Base-by-base conservation (phyloP, 2,888 invertebrate species). In the Hypercompe scribonia region DNA sequence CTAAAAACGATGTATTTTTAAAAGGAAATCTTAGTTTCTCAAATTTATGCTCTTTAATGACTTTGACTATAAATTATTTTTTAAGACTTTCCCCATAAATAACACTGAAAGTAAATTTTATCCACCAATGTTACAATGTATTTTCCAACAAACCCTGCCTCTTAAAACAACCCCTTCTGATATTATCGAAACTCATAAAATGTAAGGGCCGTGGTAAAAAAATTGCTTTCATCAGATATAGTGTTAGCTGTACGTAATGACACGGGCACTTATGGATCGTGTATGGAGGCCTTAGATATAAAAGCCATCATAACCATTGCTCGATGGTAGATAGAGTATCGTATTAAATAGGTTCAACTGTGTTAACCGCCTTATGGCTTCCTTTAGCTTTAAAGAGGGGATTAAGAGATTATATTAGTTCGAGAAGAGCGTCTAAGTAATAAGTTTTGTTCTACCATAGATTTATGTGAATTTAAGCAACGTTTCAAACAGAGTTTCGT, bases 141-240 rank as follows among this genome's bases (percentile, higher is more conserved):
- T 39, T 66, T 66, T 42, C 39, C 42, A 31, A 66, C 42, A 66
- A 66, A 66, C 31, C 28, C 15, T 8, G 65, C 65, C 65, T 28
- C 39, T 66, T 46, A 66, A 24, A 66, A 46, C 42, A 42, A 66
- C 31, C 66, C 66, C 42, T 46, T 15, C 42, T 24, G 66, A 66
- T 66, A 66, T 21, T 46, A 66, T 46, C 42, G 21, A 24, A 31
- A 46, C 46, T 46, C 42, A 46, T 66, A 66, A 66, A 66, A 66
- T 24, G 42, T 46, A 66, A 46, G 66, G 24, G 33, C 66, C 66
- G 66, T 33, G 66, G 66, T 33, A 46, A 66, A 66, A 50, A 66
- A 66, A 66, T 66, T 46, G 66, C 46, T 46, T 46, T 66, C 66
- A 66, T 66, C 66, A 66, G 66, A 66, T 66, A 66, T 46, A 66